Conservation (phyloP, 2,888 invertebrate species). For the Mythimna impura region DNA sequence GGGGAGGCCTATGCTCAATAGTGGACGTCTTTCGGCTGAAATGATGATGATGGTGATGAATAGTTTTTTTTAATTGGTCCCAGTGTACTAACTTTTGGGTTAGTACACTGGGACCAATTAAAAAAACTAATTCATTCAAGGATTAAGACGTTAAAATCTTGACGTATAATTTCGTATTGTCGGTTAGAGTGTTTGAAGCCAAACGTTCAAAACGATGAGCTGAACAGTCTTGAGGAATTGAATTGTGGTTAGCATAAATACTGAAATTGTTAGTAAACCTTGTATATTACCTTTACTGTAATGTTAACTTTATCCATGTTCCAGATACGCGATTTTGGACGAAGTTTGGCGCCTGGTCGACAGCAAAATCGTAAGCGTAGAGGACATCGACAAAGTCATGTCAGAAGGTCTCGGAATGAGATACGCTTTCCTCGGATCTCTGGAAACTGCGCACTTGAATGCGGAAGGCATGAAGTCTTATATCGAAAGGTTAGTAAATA, state of each 20-base stretch:
- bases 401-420: slow-evolving; percentile 98
- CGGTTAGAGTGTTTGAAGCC: not conserved
- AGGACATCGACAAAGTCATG: slow-evolving; percentile 98
- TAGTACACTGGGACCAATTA: no score
- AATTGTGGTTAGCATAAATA: not conserved
- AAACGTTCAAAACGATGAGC: not conserved
- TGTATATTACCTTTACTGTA: not conserved
- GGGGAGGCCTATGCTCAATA: no score
- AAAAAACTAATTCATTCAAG: no score
- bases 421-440: slow-evolving; percentile 98
- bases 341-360: slow-evolving; percentile 97
- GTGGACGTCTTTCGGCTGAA: no score
- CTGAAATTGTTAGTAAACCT: not conserved
- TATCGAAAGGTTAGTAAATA: slow-evolving; percentile 87
- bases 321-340: slow-evolving; percentile 96
- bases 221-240: not conserved
- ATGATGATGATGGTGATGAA: no score
- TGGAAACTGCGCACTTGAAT: slow-evolving; percentile 98
- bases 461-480: slow-evolving; percentile 95
- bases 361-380: slow-evolving; percentile 95
- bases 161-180: no score
- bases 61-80: not conserved
- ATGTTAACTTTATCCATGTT: not conserved
- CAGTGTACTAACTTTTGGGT: no score
- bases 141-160: not conserved